phyloP scores from a whole-genome alignment of 2,797 vertebrate genomes.

The Hoplostethus atlanticus region DNA sequence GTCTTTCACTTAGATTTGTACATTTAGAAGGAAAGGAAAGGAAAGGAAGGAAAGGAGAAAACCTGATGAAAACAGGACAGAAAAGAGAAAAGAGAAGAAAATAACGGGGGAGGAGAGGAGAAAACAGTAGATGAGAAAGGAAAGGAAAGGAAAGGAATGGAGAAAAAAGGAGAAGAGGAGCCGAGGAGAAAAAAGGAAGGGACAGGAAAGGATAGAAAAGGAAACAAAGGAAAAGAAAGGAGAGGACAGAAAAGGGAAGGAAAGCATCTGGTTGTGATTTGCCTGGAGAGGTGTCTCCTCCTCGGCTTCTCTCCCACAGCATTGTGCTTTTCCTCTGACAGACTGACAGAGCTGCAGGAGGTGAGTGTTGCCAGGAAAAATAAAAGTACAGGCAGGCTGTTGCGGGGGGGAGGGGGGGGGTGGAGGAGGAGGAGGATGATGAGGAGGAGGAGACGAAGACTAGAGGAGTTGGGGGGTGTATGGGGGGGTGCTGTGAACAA shows the following conservation, averaged over 20 bases:
- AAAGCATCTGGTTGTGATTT: constrained; percentile 79
- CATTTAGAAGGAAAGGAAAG: neutral
- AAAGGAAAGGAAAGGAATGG: neutral
- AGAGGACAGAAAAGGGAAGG: constrained; percentile 27
- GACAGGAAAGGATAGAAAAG: constrained; percentile 12
- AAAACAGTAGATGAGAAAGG: neutral
- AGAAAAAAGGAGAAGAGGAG: constrained; percentile 4
- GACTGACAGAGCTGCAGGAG: constrained; percentile 76
- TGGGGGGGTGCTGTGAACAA: constrained; percentile 54
- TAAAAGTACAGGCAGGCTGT: constrained; percentile 67
- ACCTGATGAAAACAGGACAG: neutral
- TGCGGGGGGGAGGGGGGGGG: constrained; percentile 33
- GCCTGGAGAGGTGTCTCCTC: constrained; percentile 65
- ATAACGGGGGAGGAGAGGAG: neutral
- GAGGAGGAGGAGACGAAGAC: neutral
- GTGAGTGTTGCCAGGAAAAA: constrained; percentile 82
- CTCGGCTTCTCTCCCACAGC: constrained; percentile 75
- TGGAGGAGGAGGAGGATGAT: constrained; percentile 15
- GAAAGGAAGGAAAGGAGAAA: neutral
- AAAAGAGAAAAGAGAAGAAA: no score
- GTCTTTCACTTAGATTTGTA: neutral
- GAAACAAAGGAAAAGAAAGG: neutral
- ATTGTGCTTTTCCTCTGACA: constrained; percentile 76
- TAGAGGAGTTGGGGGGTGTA: neutral
- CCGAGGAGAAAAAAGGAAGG: constrained; percentile 30